Base-by-base conservation (phyloP, 2,113 vertebrate genomes). In the Podarcis cretensis region DNA sequence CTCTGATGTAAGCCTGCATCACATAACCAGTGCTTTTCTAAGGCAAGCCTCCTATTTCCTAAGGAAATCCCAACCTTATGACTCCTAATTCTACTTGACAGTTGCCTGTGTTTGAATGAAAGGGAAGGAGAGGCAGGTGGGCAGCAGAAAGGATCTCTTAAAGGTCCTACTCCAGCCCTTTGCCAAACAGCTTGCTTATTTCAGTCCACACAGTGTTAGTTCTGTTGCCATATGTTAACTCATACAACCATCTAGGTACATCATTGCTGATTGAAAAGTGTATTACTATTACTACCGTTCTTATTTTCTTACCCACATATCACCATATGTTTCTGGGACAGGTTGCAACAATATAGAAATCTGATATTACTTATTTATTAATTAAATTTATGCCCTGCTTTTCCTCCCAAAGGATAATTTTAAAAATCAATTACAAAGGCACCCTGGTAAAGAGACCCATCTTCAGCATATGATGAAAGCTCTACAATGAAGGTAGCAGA, bases 11-110 rank as follows among this genome's bases (percentile, higher is more conserved):
- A 90, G 75, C 65, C 0, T 1, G 77, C 40, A 40, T 87, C 27
- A 1, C 0, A 0, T 57, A 79, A 77, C 35, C 13, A 0, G 20
- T 59, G 59, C 32, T 54, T 85, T 81, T 88, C 68, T 0, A 1
- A 66, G 87, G n/a, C 7, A 0, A 86, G 59, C 30, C 30, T 4
- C 66, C 25, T 0, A 5, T 77, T 91, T 94, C 90, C 89, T 80
- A 92, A 93, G 92, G 92, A 93, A 93, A 92, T 94, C 89, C 88
- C 88, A 94, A n/a, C n/a, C n/a, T 40, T 54, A 68, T 85, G 83
- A 92, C 59, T 86, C 77, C 73, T 88, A 66, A 81, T 21, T 40
- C 83, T 27, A 37, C 37, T 82, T 79, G 71, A 77, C n/a, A 43
- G 89, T 81, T 1, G 1, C 37, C 32, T 89, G 10, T 0, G 20